Evolutionary conservation across 1,140 invertebrate species (phyloP), one percentile per base, ranked within the genome.

Genomic region (Nasonia giraulti): DNA sequence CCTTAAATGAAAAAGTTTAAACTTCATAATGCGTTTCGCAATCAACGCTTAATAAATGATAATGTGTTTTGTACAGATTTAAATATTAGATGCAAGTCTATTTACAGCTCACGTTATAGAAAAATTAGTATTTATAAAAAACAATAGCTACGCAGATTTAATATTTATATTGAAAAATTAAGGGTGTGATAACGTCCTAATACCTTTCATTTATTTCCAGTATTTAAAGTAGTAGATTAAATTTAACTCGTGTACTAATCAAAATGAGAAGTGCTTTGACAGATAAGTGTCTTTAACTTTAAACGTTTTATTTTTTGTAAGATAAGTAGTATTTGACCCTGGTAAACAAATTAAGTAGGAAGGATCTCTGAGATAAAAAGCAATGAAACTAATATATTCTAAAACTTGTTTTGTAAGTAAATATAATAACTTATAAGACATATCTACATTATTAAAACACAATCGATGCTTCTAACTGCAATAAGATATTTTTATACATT

Each of bases 21-120:
- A 80, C 14, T 81, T 71, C 31, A 73, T 66, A 55, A 68, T 10
- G 40, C 23, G 33, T 83, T 75, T 50, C 71, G 73, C n/a, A 85
- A 78, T 68, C 66, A 69, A 37, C 20, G 20, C 69, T 82, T 33
- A 75, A 83, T 79, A 31, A 68, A 71, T 81, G 23, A 81, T 85
- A 80, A 80, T 33, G 47, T 44, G 37, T 85, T 85, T 85, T 85
- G 83, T 85, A 85, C 83, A 85, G 78, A 66, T 83, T 69, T 85
- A 81, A 66, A 80, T 76, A 84, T 80, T 80, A 80, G 77, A 74
- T 75, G 2, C 47, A 37, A 84, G 14, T 55, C 23, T 75, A 75
- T 17, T 37, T 23, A 23, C 55, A 55, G 44, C 23, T 62, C 50
- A 73, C 31, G 12, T 50, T 73, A 20, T 40, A 75, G 20, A 23